Conservation (phyloP, 2,797 vertebrate species). For the Psittacula derbiana region DNA sequence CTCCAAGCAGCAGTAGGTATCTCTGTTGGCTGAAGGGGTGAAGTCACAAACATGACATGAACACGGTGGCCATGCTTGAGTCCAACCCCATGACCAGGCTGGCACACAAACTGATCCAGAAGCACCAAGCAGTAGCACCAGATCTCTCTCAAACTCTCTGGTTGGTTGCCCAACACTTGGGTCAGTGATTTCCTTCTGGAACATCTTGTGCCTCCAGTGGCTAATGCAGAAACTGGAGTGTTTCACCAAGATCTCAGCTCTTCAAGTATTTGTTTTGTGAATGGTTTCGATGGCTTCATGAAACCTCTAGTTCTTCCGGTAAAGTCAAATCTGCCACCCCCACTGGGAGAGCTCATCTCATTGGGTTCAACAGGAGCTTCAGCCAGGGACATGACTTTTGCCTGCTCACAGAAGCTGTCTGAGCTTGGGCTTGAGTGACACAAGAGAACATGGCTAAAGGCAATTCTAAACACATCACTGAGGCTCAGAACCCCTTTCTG, state of each 20-base stretch:
- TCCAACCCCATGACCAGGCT: background rate
- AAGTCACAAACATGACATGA: background rate
- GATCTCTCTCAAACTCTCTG: background rate
- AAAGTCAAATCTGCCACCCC: background rate
- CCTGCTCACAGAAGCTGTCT: background rate
- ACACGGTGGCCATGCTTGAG: background rate
- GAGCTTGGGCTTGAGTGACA: background rate
- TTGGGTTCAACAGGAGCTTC: background rate
- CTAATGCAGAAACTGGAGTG: too few relatives aligned
- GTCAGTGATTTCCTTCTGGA: background rate
- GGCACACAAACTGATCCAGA: background rate
- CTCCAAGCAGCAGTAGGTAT: background rate
- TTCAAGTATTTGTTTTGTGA: background rate
- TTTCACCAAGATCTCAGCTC: background rate
- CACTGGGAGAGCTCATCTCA: accelerated
- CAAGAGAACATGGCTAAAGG: background rate
- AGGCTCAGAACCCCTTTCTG: background rate
- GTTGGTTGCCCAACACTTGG: background rate
- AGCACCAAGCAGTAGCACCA: background rate
- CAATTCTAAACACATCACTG: background rate
- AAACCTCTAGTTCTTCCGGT: background rate
- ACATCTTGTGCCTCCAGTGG: background rate
- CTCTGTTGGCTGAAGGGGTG: background rate
- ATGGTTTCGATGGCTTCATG: background rate
- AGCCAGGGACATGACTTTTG: background rate